Conservation (phyloP, 2,797 vertebrate species). For the Micromesistius poutassou region DNA sequence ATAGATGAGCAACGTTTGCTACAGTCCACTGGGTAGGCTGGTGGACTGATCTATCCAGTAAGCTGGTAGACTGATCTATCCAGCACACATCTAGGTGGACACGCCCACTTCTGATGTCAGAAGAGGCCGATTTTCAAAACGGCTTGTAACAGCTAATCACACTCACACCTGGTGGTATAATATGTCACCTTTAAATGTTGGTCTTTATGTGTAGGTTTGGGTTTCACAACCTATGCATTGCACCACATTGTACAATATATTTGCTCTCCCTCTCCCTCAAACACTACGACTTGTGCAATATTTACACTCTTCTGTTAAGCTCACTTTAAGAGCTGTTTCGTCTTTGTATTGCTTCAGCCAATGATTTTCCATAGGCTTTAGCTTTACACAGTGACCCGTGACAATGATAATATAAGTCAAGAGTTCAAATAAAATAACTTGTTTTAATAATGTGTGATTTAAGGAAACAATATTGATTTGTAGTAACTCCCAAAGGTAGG, state of each 20-base stretch:
- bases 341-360: not conserved
- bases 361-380: not conserved
- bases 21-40: too few species aligned
- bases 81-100: too few species aligned
- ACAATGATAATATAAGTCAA: not conserved
- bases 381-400: not conserved
- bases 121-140: too few species aligned
- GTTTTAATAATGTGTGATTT: not conserved
- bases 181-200: too few species aligned
- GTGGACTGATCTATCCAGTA: too few species aligned
- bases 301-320: not conserved
- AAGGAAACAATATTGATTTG: not conserved
- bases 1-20: too few species aligned
- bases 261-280: not conserved
- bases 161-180: too few species aligned
- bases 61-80: too few species aligned
- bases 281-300: not conserved
- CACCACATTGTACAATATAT: not conserved
- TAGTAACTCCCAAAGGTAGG: not conserved
- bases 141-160: too few species aligned
- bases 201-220: not conserved
- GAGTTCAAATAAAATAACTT: not conserved
- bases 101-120: too few species aligned
- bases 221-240: not conserved
- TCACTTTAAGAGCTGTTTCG: not conserved